phyloP scores from a whole-genome alignment of 92 coral and sea anemone genomes.

The Porites rus region DNA sequence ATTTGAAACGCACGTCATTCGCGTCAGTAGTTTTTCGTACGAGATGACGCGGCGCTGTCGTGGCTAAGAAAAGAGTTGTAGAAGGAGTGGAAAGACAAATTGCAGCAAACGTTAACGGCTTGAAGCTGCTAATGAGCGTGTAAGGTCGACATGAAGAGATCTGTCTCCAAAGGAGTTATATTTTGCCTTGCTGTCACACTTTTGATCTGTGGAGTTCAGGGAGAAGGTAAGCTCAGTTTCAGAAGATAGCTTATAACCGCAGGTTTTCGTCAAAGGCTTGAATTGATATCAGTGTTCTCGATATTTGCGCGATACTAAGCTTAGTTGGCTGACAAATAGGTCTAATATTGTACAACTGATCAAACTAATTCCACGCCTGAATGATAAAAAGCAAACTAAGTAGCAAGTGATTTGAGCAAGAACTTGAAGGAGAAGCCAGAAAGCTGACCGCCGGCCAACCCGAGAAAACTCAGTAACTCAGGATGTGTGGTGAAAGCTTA shows the following conservation, averaged over 20 bases:
- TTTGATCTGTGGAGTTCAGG: neutral
- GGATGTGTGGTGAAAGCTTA: no score
- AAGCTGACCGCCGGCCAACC: no score
- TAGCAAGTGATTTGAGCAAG: no score
- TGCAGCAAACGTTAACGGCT: neutral
- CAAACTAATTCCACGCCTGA: no score
- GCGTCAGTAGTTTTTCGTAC: neutral
- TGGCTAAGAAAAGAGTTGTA: neutral
- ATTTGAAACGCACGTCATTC: neutral
- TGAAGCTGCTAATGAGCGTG: neutral
- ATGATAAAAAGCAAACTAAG: no score
- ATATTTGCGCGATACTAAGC: no score
- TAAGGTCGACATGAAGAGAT: constrained; percentile 7
- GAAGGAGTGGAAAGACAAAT: neutral
- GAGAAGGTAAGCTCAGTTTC: neutral
- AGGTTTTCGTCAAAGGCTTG: neutral
- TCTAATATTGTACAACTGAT: neutral
- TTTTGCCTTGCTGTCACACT: neutral
- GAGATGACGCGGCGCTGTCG: neutral
- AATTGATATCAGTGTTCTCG: no score
- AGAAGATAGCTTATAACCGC: neutral
- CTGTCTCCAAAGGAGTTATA: neutral
- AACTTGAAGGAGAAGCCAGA: no score
- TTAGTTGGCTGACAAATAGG: neutral
- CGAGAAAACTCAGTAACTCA: no score